Evolutionary conservation across 2,888 invertebrate species (phyloP).

Genomic region (Xiphydria camelus): DNA sequence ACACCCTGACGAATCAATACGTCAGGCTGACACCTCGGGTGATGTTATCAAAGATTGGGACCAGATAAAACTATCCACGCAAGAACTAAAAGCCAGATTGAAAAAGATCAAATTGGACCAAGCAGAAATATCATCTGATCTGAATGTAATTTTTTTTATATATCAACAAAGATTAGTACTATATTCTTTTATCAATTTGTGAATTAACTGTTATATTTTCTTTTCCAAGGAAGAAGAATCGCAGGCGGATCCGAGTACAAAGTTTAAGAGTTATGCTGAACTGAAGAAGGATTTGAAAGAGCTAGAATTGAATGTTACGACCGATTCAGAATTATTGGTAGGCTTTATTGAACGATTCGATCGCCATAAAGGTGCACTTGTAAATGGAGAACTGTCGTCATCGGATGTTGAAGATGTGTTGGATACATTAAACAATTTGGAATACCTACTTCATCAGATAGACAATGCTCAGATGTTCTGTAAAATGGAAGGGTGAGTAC

Average conservation of each 20-base stretch:
- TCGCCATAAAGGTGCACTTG: conserved; percentile 32
- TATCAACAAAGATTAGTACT: too few species aligned
- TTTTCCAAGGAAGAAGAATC: conserved; percentile 53
- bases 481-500: conserved; percentile 63
- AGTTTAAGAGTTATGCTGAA: conserved; percentile 66
- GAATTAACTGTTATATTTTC: background rate
- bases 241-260: conserved; percentile 51
- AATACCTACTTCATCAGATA: conserved; percentile 76
- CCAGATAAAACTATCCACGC: conserved; percentile 35
- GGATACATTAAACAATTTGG: conserved; percentile 66
- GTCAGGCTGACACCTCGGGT: conserved; percentile 44
- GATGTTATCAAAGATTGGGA: conserved; percentile 52
- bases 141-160: conserved; percentile 27
- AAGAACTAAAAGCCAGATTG: conserved; percentile 46
- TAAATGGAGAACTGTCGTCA: conserved; percentile 31
- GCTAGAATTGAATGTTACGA: conserved; percentile 67
- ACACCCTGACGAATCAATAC: conserved; percentile 39
- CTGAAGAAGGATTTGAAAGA: conserved; percentile 68
- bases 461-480: conserved; percentile 76
- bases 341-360: conserved; percentile 62
- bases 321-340: conserved; percentile 69
- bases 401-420: conserved; percentile 54
- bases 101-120: conserved; percentile 46
- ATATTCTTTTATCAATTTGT: background rate
- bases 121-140: conserved; percentile 23